Percentiles rank a stretch among this genome's conserved stretches.
Conservation (phyloP, 2,888 invertebrate species). For the Phasia obesa region DNA sequence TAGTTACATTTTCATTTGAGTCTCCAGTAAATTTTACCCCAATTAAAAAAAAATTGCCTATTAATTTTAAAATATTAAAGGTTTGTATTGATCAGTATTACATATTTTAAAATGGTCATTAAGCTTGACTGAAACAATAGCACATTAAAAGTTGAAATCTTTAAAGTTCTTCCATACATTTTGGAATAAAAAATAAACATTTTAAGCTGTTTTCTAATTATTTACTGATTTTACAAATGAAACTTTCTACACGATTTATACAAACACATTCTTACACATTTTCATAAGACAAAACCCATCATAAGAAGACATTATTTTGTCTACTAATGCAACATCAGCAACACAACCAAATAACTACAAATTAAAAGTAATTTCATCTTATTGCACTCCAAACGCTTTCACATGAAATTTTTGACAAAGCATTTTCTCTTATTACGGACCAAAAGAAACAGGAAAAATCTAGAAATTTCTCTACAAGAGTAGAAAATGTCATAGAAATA, state of each 20-base stretch:
- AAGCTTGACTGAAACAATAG: no score
- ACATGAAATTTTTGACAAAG: slow-evolving; percentile 62
- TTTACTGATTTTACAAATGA: slow-evolving; percentile 23
- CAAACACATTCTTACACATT: not conserved
- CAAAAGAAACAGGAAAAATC: slow-evolving; percentile 8
- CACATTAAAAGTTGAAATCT: no score
- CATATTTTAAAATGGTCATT: no score
- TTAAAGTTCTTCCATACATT: no score
- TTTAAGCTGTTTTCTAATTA: slow-evolving; percentile 49
- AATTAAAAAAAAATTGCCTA: no score
- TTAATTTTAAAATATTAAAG: no score
- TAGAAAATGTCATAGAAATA: slow-evolving; percentile 44
- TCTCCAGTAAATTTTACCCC: no score
- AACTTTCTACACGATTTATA: slow-evolving; percentile 1
- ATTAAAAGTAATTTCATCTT: slow-evolving; percentile 60
- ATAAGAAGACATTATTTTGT: slow-evolving; percentile 67
- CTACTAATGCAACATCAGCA: slow-evolving; percentile 68
- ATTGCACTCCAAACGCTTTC: slow-evolving; percentile 57
- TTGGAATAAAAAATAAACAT: not conserved
- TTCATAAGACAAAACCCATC: slow-evolving; percentile 60
- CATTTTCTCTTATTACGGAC: slow-evolving; percentile 33
- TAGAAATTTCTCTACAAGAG: slow-evolving; percentile 1
- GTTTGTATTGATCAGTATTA: no score
- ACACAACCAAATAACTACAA: slow-evolving; percentile 49
- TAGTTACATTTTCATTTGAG: no score